Percentiles rank a stretch among this genome's conserved stretches.
Conservation (phyloP, 23 tunicate species). For the Ciona savignyi region DNA sequence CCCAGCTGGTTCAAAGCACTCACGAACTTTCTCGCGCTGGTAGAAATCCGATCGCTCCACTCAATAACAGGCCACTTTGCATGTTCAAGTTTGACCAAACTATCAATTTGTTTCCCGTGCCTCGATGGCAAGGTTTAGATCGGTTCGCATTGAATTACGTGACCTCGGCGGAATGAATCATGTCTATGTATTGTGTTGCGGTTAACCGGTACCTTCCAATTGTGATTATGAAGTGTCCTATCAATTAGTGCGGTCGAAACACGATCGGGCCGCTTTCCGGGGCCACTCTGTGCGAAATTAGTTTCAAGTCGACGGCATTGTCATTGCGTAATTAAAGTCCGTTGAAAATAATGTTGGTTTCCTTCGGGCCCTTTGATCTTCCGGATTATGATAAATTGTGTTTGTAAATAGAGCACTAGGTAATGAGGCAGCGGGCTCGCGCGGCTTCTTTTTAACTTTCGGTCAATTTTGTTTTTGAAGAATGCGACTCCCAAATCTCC, state of each 20-base stretch:
- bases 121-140: background rate
- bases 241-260: background rate
- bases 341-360: background rate
- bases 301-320: background rate
- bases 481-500: slow-evolving; percentile 90
- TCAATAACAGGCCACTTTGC: no score
- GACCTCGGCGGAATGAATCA: background rate
- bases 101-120: no score
- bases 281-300: background rate
- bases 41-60: no score
- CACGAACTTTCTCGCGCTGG: no score
- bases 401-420: background rate
- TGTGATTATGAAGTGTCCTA: background rate
- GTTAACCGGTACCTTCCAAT: slow-evolving; percentile 1
- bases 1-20: no score
- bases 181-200: background rate
- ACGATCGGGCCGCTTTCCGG: background rate
- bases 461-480: slow-evolving; percentile 8
- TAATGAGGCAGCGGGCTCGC: background rate
- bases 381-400: background rate
- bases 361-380: background rate
- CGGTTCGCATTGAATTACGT: background rate
- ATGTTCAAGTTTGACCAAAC: no score
- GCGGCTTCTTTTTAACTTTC: background rate
- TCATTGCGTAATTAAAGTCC: background rate